These are phyloP conservation scores for Hiodon alosoides DNA, from an alignment of 2,113 vertebrate species.

Conservation along the genomic window DNA sequence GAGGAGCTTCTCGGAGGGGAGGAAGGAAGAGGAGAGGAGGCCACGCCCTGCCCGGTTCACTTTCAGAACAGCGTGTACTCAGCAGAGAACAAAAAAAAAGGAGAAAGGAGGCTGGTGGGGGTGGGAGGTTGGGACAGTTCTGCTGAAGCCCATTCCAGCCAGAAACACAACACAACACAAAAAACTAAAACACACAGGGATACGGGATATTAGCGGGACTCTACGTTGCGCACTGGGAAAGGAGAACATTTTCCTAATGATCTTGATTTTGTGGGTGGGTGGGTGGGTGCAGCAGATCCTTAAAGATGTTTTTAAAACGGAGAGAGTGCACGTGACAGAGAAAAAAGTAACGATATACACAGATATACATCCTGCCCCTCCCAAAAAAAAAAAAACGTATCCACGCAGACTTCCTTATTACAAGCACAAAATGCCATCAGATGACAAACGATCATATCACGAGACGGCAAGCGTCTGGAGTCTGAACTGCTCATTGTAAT, in stretches of 20 bases:
- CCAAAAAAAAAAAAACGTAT: neutral
- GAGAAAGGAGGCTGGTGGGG: neutral
- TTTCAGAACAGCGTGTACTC: slow-evolving; percentile 17
- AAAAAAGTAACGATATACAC: slow-evolving; percentile 13
- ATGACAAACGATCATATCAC: slow-evolving; percentile 14
- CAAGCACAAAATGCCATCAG: neutral
- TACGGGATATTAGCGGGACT: slow-evolving; percentile 4
- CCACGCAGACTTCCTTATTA: slow-evolving; percentile 6
- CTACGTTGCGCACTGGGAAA: neutral
- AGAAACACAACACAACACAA: neutral
- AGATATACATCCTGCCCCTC: neutral
- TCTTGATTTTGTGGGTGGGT: too few relatives aligned
- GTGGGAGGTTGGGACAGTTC: neutral
- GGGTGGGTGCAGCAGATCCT: neutral
- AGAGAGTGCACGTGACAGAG: slow-evolving; percentile 8
- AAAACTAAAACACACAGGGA: neutral
- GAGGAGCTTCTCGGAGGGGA: neutral
- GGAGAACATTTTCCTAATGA: neutral
- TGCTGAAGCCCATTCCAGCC: neutral
- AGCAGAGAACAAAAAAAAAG: neutral
- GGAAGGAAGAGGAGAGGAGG: neutral
- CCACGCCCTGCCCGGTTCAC: neutral
- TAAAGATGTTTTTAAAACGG: neutral
- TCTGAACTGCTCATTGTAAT: slow-evolving; percentile 12
- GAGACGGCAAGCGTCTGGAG: neutral